Evolutionary conservation across 2,888 invertebrate species (phyloP).

Genomic region (Lycia hirtaria): DNA sequence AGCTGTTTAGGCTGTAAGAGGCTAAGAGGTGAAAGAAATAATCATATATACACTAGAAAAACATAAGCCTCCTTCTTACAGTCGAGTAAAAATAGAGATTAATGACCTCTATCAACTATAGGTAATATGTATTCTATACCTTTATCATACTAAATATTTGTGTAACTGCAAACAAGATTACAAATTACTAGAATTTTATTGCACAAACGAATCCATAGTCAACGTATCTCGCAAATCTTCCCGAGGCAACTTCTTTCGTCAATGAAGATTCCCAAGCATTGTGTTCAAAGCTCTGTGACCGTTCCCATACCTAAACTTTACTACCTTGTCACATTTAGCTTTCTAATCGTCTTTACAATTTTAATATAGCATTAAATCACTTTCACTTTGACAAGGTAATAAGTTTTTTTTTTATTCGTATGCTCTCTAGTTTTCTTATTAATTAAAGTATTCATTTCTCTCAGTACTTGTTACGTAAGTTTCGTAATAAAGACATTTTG

Average conservation of each 20-base stretch:
- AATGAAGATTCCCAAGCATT: slow-evolving; percentile 42
- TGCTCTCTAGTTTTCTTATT: slow-evolving; percentile 23
- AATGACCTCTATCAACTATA: no score
- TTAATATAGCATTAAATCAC: neutral
- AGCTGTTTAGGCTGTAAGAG: no score
- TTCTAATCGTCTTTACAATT: neutral
- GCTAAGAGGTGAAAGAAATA: no score
- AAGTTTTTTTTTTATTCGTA: neutral
- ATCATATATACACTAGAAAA: no score
- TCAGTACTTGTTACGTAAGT: slow-evolving; percentile 17
- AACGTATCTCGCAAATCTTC: slow-evolving; percentile 14
- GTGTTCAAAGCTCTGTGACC: slow-evolving; percentile 41
- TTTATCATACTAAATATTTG: no score
- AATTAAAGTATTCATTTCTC: slow-evolving; percentile 26
- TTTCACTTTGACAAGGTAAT: slow-evolving; percentile 7
- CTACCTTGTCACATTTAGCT: slow-evolving; percentile 5
- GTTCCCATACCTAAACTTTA: slow-evolving; percentile 35
- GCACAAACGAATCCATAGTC: neutral
- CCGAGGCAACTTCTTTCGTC: slow-evolving; percentile 19
- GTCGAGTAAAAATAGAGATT: no score
- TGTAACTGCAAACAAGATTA: neutral
- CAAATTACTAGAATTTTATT: neutral
- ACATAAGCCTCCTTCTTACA: no score
- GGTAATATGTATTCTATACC: no score
- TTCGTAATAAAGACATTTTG: slow-evolving; percentile 25